Percentiles rank a stretch among this genome's conserved stretches.
Conservation (phyloP, 2,797 vertebrate species). For the Platalea minor region DNA sequence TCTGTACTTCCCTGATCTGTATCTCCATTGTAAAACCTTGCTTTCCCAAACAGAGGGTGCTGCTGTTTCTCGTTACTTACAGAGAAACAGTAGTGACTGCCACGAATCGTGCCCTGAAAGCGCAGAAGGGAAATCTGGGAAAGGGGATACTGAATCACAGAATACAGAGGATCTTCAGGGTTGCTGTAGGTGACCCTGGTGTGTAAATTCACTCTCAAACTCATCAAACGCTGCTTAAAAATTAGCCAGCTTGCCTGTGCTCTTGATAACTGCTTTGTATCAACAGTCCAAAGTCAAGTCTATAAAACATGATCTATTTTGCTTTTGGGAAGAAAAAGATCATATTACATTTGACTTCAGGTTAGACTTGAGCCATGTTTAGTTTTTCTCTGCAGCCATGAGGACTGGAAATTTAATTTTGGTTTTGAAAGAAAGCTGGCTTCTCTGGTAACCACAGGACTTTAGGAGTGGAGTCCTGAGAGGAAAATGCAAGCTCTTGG, state of each 20-base stretch:
- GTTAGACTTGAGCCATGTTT: not conserved
- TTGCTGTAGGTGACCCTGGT: not conserved
- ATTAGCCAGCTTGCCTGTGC: not conserved
- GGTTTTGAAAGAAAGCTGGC: not conserved
- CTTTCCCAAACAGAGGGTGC: not conserved
- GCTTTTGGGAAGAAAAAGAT: not conserved
- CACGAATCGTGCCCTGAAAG: not conserved
- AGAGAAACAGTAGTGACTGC: not conserved
- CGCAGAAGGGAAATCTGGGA: not conserved
- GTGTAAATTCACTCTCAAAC: not conserved
- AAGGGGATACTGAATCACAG: not conserved
- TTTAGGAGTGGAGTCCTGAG: not conserved
- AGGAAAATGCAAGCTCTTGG: not conserved
- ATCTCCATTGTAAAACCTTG: not conserved
- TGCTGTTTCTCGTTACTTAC: not conserved
- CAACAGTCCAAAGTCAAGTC: not conserved
- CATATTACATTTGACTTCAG: not conserved
- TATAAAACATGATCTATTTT: constrained; percentile 16
- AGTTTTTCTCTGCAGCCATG: not conserved
- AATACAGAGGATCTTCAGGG: not conserved
- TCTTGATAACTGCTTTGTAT: not conserved
- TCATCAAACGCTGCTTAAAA: not conserved
- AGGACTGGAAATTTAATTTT: constrained; percentile 20
- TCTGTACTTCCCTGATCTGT: not conserved
- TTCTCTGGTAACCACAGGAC: not conserved